phyloP scores from a whole-genome alignment of 2,113 vertebrate species.

The Sula dactylatra region DNA sequence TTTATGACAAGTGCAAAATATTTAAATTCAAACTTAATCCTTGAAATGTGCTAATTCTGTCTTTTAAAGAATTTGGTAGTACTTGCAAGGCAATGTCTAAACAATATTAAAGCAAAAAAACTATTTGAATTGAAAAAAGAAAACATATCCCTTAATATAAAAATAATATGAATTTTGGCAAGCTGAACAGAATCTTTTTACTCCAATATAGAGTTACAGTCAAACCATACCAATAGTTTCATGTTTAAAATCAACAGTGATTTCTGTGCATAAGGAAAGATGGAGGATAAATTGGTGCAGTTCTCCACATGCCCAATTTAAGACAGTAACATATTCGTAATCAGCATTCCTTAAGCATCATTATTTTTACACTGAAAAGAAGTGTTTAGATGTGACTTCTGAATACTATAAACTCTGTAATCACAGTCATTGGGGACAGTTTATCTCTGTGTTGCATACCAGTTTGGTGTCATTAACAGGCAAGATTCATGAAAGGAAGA shows the following conservation, averaged over 20 bases:
- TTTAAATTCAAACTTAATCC: slow-evolving; percentile 38
- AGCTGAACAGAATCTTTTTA: neutral
- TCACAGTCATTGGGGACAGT: neutral
- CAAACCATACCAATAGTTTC: neutral
- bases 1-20: neutral
- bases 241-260: neutral
- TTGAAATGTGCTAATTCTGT: slow-evolving; percentile 42
- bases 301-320: neutral
- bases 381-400: neutral
- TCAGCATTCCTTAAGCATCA: neutral
- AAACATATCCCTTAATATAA: neutral
- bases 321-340: neutral
- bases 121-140: neutral
- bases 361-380: neutral
- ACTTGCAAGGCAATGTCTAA: neutral
- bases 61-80: slow-evolving; percentile 5
- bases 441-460: neutral
- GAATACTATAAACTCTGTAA: neutral
- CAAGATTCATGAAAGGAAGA: neutral
- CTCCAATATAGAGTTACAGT: neutral
- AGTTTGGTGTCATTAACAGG: neutral
- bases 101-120: neutral
- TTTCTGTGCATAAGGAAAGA: neutral
- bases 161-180: neutral
- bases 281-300: neutral